A percentile compares a stretch with the other conserved stretches of the same genome.
Evolutionary conservation across 2,888 invertebrate genomes (phyloP).

Genomic region (Pteria penguin): DNA sequence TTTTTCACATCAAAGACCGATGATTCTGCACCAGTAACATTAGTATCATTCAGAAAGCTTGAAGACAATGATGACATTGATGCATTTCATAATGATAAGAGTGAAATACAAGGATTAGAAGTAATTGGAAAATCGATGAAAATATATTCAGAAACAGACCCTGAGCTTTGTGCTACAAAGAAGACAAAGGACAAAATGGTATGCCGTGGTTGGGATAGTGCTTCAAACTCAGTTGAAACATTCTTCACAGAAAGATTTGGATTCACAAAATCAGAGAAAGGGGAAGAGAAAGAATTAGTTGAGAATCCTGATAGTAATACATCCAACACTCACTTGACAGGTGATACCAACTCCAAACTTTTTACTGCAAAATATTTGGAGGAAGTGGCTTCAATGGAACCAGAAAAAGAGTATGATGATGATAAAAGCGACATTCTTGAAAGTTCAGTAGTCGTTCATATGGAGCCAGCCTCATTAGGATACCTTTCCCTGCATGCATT

Average conservation of each 20-base stretch:
- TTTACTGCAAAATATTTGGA: background rate
- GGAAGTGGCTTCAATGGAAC: background rate
- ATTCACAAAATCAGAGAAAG: background rate
- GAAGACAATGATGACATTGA: no score
- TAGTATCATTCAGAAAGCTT: conserved; percentile 35
- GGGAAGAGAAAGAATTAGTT: background rate
- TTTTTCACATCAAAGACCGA: conserved; percentile 17
- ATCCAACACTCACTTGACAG: background rate
- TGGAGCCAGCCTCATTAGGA: background rate
- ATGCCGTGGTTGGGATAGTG: background rate
- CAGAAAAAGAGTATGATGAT: background rate
- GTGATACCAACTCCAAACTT: background rate
- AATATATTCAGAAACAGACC: no score
- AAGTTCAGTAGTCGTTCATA: background rate
- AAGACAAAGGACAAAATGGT: background rate
- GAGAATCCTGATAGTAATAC: background rate
- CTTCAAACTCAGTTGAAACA: conserved; percentile 3
- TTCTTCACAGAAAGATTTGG: conserved; percentile 5
- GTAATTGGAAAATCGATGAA: no score
- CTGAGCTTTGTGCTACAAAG: background rate
- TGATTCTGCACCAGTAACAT: conserved; percentile 19
- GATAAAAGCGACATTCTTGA: background rate
- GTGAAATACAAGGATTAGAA: no score
- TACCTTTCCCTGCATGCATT: background rate
- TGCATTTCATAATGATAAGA: no score